Conservation (phyloP, 2,888 invertebrate species). For the Orthosia cruda region DNA sequence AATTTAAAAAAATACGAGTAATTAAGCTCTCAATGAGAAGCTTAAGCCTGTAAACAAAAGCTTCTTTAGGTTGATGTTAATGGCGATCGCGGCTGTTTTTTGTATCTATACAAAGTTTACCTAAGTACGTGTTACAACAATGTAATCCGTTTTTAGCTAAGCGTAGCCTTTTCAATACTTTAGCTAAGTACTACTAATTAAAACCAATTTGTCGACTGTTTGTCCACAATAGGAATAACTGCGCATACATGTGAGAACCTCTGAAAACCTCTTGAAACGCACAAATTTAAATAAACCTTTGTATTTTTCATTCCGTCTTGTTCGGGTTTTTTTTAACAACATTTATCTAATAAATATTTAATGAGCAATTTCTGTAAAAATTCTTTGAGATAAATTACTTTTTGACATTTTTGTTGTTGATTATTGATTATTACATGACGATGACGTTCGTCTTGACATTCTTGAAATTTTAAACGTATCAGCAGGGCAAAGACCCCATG, state of each 20-base stretch:
- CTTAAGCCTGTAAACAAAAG: conserved; percentile 13
- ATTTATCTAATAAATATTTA: conserved; percentile 16
- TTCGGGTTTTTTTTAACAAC: conserved; percentile 3
- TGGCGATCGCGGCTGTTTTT: not conserved
- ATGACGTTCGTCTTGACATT: conserved; percentile 20
- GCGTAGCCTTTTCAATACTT: not conserved
- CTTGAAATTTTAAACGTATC: not conserved
- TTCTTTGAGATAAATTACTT: conserved; percentile 29
- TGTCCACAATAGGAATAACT: conserved; percentile 21
- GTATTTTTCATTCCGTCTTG: conserved; percentile 20
- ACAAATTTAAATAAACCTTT: conserved; percentile 21
- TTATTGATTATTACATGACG: conserved; percentile 31
- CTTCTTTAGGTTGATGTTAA: not conserved
- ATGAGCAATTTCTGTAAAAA: conserved; percentile 38
- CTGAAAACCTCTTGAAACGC: conserved; percentile 28
- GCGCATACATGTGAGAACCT: conserved; percentile 24
- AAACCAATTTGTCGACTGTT: conserved; percentile 14
- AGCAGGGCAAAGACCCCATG: not conserved
- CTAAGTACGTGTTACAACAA: conserved; percentile 8
- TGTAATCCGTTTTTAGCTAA: conserved; percentile 5
- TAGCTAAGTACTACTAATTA: conserved; percentile 3
- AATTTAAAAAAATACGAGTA: too few species aligned
- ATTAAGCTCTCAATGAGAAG: too few species aligned
- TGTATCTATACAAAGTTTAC: not conserved
- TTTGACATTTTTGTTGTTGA: conserved; percentile 64